phyloP scores from a whole-genome alignment of 2,797 vertebrate genomes.

The Phrynocephalus guinanensis region DNA sequence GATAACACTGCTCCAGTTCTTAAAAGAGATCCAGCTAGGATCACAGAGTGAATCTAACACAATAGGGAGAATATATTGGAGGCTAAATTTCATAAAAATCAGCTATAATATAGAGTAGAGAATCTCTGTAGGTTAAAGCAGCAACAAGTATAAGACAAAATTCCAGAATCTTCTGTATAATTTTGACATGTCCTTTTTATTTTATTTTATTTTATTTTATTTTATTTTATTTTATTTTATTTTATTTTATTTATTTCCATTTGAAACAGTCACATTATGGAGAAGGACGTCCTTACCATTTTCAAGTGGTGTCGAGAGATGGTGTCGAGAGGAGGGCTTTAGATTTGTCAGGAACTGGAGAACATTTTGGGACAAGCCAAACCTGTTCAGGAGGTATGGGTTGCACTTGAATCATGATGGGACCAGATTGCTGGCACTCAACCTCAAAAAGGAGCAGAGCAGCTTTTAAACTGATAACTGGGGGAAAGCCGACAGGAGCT shows the following conservation, averaged over 20 bases:
- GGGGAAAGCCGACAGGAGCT: too few species aligned
- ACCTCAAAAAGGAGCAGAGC: too few species aligned
- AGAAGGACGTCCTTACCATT: not conserved
- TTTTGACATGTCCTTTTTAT: not conserved
- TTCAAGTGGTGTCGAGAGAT: constrained; percentile 25
- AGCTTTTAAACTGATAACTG: too few species aligned
- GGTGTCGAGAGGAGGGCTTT: too few species aligned
- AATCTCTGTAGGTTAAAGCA: not conserved
- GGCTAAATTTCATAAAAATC: constrained; percentile 26
- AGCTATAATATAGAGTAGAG: not conserved
- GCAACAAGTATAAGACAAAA: not conserved
- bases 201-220: not conserved
- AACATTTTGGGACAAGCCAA: too few species aligned
- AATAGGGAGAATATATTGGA: constrained; percentile 51
- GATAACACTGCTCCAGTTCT: constrained; percentile 58
- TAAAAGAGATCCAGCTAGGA: constrained; percentile 65
- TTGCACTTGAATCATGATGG: too few species aligned
- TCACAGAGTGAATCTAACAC: constrained; percentile 54
- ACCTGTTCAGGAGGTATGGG: too few species aligned
- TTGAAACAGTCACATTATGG: constrained; percentile 1
- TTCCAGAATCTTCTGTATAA: not conserved
- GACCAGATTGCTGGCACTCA: too few species aligned
- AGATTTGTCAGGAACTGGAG: too few species aligned
- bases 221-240: too few species aligned
- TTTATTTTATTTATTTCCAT: too few species aligned